Evolutionary conservation across 2,113 vertebrate species (phyloP).

Genomic region (Cebidichthys violaceus): DNA sequence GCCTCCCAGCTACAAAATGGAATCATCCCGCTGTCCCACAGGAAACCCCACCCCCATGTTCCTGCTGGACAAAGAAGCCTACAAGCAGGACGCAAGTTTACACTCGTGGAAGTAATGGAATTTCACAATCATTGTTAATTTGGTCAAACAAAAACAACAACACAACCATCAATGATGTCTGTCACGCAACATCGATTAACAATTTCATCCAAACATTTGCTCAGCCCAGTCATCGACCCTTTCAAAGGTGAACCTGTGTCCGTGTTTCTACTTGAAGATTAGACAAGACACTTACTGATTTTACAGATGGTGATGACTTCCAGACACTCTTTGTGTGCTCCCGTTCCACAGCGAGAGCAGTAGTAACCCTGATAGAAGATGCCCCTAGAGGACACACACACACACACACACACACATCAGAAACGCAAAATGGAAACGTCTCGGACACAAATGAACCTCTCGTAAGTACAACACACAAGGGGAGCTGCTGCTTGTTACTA

Average conservation of each 20-base stretch:
- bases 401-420: slow-evolving; percentile 36
- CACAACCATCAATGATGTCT: neutral
- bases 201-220: neutral
- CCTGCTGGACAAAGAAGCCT: neutral
- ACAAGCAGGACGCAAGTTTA: neutral
- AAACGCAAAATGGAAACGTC: slow-evolving; percentile 64
- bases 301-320: slow-evolving; percentile 96
- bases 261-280: neutral
- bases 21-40: neutral
- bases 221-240: too few relatives aligned
- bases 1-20: slow-evolving; percentile 1
- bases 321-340: slow-evolving; percentile 97
- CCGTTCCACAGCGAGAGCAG: slow-evolving; percentile 92
- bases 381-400: slow-evolving; percentile 83
- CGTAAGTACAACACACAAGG: slow-evolving; percentile 49
- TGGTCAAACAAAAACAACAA: neutral
- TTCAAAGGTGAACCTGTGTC: neutral
- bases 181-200: neutral
- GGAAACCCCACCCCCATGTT: neutral
- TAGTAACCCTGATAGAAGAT: slow-evolving; percentile 98
- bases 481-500: slow-evolving; percentile 18
- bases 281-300: slow-evolving; percentile 88
- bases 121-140: slow-evolving; percentile 5
- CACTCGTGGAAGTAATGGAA: neutral
- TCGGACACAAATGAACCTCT: slow-evolving; percentile 62